phyloP scores from a whole-genome alignment of 2,888 invertebrate genomes.

The Ectropis crepuscularia region DNA sequence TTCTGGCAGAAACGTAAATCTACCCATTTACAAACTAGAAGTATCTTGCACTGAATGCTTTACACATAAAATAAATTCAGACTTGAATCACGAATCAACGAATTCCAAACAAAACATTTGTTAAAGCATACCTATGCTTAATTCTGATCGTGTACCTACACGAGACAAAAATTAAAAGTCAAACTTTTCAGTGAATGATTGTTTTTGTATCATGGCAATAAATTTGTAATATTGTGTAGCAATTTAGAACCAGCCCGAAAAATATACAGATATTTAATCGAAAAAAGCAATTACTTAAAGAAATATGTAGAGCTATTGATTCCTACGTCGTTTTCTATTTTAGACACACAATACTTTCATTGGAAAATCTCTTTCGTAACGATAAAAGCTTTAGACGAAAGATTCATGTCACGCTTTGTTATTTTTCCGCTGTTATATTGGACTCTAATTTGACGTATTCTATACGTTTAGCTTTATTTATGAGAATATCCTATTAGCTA shows the following conservation, averaged over 20 bases:
- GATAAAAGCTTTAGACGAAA: slow-evolving; percentile 37
- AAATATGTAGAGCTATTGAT: background rate
- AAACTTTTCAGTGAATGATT: no score
- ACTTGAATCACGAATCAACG: no score
- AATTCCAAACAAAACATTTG: no score
- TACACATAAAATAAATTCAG: no score
- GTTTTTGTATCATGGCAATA: no score
- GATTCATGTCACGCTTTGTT: slow-evolving; percentile 34
- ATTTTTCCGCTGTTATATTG: slow-evolving; percentile 31
- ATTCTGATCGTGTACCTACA: no score
- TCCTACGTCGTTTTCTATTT: slow-evolving; percentile 16
- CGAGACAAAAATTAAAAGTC: no score
- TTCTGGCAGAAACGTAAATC: no score
- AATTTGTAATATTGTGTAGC: background rate
- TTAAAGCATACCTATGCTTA: no score
- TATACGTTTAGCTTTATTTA: slow-evolving; percentile 31
- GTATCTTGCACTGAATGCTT: no score
- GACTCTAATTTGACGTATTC: slow-evolving; percentile 34
- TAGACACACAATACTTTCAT: slow-evolving; percentile 17
- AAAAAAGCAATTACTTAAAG: background rate
- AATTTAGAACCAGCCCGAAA: background rate
- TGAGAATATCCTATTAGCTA: slow-evolving; percentile 29
- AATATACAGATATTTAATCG: background rate
- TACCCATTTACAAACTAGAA: no score
- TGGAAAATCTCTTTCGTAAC: slow-evolving; percentile 28